Base-by-base conservation (phyloP, 2,888 invertebrate species). In the Cancer borealis region DNA sequence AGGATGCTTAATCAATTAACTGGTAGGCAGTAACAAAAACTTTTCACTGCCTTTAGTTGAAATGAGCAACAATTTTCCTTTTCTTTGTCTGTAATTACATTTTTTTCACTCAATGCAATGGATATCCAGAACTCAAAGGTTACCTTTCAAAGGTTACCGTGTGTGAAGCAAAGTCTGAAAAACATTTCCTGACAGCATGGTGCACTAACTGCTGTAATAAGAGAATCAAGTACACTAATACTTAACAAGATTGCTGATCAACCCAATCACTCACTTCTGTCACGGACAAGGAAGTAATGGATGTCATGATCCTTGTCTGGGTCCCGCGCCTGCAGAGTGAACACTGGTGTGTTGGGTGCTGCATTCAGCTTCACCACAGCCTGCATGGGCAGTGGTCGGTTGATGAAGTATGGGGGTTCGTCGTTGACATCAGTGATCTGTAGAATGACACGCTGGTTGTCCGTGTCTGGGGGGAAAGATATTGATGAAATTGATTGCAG, bases 271-370 rank as follows among this genome's bases (percentile, higher is more conserved):
- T 96, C 96, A 96, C 97, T 99, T 96, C 99, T 97, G 97, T 99
- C 99, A 96, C 99, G 97, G 49, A 99, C 98, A 96, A 99, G 99
- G 97, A 99, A 99, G 97, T 99, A 99, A 96, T 99, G 99, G 96
- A 99, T 99, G 96, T 98, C 98, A 96, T 99, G 98, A 97, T 99
- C 99, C 0, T 99, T 99, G 96, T 99, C 99, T 3, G 99, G 99
- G 96, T 99, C 99, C 96, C 99, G 97, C 26, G 99, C 99, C 96
- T 99, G 99, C 47, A 99, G 97, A n/a, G 99, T 99, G 97, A 99
- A 99, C 5, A 99, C 99, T 6, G 98, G 99, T 0, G 99, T 99
- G 96, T 99, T 99, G 79, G 99, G 98, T 4, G 99, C 98, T 4
- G 99, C 99, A 96, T 99, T 99, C 93, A 99, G 97, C 96, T 99